These are phyloP conservation scores for Chitala chitala DNA, from an alignment of 2,113 vertebrate genomes.

Conservation along the genomic window DNA sequence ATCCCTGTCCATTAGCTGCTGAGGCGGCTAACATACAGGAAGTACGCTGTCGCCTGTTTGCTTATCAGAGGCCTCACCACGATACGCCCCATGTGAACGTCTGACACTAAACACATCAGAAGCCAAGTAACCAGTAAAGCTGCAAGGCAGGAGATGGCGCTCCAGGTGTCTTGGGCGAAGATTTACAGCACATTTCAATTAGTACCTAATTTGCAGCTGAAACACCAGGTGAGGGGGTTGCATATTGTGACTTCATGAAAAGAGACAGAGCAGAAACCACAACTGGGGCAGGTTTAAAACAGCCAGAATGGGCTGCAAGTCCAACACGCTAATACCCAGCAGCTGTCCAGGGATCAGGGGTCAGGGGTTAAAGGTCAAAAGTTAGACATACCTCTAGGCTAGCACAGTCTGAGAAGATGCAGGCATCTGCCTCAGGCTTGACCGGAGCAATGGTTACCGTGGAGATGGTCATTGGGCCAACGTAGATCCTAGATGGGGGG, in stretches of 20 bases:
- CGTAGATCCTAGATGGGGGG: not conserved
- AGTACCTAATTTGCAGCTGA: not conserved
- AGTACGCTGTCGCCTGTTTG: too few relatives aligned
- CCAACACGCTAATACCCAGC: too few relatives aligned
- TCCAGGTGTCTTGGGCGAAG: not conserved
- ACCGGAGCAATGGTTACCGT: not conserved
- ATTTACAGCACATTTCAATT: constrained; percentile 3
- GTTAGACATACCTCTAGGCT: constrained; percentile 12
- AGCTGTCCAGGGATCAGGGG: not conserved
- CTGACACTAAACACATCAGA: not conserved
- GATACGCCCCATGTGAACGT: too few relatives aligned
- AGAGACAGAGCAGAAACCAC: too few relatives aligned
- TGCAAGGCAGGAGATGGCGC: not conserved
- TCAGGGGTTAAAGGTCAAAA: not conserved
- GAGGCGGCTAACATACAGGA: too few relatives aligned
- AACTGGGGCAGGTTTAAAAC: too few relatives aligned
- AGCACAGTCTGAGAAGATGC: constrained; percentile 18
- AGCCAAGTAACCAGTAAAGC: not conserved
- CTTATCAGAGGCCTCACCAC: too few relatives aligned
- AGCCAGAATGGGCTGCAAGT: too few relatives aligned
- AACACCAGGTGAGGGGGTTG: not conserved
- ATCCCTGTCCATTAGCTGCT: too few relatives aligned
- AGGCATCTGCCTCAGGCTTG: not conserved
- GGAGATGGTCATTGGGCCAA: not conserved
- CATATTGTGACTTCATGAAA: not conserved